A percentile compares a stretch with the other conserved stretches of the same genome.
Evolutionary conservation across 2,797 vertebrate genomes (phyloP).

Genomic region (Poecilia velifera): DNA sequence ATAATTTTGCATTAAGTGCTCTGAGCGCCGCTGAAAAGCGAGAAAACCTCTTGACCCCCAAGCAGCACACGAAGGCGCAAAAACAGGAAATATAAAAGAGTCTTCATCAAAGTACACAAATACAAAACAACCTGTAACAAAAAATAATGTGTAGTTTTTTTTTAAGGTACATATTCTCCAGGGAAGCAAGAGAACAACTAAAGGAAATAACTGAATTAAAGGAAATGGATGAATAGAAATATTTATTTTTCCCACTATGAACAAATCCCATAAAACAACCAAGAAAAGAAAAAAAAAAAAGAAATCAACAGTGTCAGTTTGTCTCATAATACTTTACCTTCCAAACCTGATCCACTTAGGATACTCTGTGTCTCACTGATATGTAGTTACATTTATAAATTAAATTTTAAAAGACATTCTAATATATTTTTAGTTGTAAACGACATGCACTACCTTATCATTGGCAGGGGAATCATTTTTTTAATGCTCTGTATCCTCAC

Average conservation of each 20-base stretch:
- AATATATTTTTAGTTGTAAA: constrained; percentile 6
- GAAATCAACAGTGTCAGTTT: background rate
- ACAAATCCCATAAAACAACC: background rate
- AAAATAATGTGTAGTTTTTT: constrained; percentile 7
- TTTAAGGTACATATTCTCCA: constrained; percentile 12
- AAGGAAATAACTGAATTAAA: constrained; percentile 5
- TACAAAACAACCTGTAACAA: constrained; percentile 34
- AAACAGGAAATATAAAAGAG: constrained; percentile 33
- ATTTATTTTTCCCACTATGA: background rate
- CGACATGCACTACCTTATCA: background rate
- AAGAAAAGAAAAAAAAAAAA: background rate
- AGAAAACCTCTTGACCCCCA: constrained; percentile 36
- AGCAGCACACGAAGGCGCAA: constrained; percentile 28
- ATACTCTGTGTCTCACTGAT: background rate
- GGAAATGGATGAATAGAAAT: background rate
- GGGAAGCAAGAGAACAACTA: constrained; percentile 10
- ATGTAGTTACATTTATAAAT: constrained; percentile 2
- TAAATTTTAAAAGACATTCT: background rate
- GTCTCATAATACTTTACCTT: background rate
- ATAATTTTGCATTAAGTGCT: constrained; percentile 43
- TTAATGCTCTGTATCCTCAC: background rate
- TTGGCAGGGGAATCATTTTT: constrained; percentile 8
- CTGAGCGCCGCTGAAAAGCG: constrained; percentile 23
- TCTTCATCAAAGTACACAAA: constrained; percentile 29
- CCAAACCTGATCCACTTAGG: background rate